Conservation (phyloP, 2,888 invertebrate genomes). For the Stramonita haemastoma region DNA sequence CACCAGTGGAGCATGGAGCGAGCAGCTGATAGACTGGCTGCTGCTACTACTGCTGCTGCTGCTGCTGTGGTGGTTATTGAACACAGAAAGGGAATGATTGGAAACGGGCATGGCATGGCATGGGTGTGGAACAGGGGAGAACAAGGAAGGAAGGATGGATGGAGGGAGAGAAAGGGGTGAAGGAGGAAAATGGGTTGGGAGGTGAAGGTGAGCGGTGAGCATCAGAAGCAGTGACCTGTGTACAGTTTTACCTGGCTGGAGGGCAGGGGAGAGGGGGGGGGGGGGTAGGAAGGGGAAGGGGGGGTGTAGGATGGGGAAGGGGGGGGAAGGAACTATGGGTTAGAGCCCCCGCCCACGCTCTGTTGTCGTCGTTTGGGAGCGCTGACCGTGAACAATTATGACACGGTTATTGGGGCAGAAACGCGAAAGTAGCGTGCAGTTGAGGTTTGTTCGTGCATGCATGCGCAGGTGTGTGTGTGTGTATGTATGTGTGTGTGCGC, state of each 20-base stretch:
- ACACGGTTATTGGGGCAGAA: no score
- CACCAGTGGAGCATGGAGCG: neutral
- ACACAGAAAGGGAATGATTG: neutral
- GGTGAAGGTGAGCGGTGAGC: neutral
- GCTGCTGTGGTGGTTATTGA: neutral
- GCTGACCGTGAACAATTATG: no score
- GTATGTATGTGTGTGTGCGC: slow-evolving; percentile 18
- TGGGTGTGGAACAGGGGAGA: neutral
- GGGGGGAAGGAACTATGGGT: no score
- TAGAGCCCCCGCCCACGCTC: no score
- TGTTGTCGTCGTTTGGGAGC: no score
- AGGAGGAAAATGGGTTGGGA: neutral
- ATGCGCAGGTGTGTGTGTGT: neutral
- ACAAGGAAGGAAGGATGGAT: neutral
- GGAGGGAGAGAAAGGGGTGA: neutral
- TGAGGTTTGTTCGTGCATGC: neutral
- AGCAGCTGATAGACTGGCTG: neutral
- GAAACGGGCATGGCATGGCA: neutral
- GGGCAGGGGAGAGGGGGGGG: neutral
- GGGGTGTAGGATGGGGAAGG: no score
- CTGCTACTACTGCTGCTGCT: neutral
- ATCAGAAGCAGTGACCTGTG: neutral
- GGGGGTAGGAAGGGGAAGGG: no score
- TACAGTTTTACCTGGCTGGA: neutral
- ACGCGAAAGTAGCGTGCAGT: no score